Percentiles rank a stretch among this genome's conserved stretches.
phyloP scores from a whole-genome alignment of 2,113 vertebrate genomes.

The Myotis brandtii region DNA sequence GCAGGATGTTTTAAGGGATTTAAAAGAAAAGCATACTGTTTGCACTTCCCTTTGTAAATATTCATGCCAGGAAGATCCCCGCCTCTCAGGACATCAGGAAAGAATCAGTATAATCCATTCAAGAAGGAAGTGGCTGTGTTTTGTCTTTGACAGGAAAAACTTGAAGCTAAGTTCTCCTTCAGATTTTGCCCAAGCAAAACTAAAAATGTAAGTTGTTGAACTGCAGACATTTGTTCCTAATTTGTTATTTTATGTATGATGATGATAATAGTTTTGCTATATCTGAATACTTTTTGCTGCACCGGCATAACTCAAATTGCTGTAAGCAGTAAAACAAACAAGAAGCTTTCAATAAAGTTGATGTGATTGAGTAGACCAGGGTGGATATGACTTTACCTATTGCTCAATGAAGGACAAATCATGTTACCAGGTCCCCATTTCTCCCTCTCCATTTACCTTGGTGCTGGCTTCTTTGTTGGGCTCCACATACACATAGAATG shows the following conservation, averaged over 20 bases:
- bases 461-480: background rate
- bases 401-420: background rate
- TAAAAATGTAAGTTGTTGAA: background rate
- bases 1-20: slow-evolving; percentile 63
- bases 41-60: slow-evolving; percentile 57
- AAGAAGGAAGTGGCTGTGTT: background rate
- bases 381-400: background rate
- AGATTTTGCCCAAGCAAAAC: slow-evolving; percentile 8
- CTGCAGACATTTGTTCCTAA: background rate
- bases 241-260: slow-evolving; percentile 19
- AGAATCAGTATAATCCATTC: background rate
- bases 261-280: background rate
- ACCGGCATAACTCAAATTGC: background rate
- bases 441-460: background rate
- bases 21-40: slow-evolving; percentile 65
- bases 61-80: slow-evolving; percentile 62
- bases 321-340: background rate
- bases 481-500: background rate
- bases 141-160: background rate
- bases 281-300: background rate
- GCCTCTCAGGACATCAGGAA: slow-evolving; percentile 51
- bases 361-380: background rate
- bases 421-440: background rate
- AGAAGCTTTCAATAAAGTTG: background rate
- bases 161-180: background rate